Percentiles rank a stretch among this genome's conserved stretches.
Evolutionary conservation across 2,113 vertebrate species (phyloP).

Genomic region (Pluvialis apricaria): DNA sequence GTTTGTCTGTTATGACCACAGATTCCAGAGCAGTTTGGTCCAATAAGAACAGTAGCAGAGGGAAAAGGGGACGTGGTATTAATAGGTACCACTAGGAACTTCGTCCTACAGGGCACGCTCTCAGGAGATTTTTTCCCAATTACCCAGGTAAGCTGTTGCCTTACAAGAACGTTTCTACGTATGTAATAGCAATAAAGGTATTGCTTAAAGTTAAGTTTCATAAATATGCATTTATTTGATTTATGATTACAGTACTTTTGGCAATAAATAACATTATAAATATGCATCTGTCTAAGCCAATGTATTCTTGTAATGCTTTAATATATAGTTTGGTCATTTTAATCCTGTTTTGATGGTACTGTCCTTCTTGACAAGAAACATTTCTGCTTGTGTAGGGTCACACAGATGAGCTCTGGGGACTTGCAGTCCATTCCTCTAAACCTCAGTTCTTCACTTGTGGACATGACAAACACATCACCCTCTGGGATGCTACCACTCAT

Average conservation of each 20-base stretch:
- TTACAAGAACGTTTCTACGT: not conserved
- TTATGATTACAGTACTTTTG: not conserved
- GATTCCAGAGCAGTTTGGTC: constrained; percentile 94
- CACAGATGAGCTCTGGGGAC: constrained; percentile 95
- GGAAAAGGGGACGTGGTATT: constrained; percentile 88
- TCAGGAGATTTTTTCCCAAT: constrained; percentile 89
- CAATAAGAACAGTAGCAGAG: constrained; percentile 92
- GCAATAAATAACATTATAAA: not conserved
- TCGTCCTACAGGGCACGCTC: constrained; percentile 88
- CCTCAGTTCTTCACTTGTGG: constrained; percentile 94
- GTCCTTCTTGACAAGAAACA: not conserved
- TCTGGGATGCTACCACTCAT: constrained; percentile 91
- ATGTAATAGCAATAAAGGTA: not conserved
- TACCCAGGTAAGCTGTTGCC: constrained; percentile 82
- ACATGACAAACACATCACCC: constrained; percentile 89
- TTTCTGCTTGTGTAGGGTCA: constrained; percentile 81
- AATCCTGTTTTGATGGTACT: not conserved
- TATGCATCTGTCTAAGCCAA: not conserved
- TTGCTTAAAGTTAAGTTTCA: not conserved
- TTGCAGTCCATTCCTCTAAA: constrained; percentile 88
- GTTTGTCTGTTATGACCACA: constrained; percentile 50
- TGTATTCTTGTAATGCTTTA: not conserved
- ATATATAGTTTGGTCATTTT: not conserved
- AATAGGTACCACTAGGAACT: constrained; percentile 95
- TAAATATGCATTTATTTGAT: not conserved